These are phyloP conservation scores for Tachina grossa DNA, from an alignment of 2,888 invertebrate genomes.

Conservation along the genomic window DNA sequence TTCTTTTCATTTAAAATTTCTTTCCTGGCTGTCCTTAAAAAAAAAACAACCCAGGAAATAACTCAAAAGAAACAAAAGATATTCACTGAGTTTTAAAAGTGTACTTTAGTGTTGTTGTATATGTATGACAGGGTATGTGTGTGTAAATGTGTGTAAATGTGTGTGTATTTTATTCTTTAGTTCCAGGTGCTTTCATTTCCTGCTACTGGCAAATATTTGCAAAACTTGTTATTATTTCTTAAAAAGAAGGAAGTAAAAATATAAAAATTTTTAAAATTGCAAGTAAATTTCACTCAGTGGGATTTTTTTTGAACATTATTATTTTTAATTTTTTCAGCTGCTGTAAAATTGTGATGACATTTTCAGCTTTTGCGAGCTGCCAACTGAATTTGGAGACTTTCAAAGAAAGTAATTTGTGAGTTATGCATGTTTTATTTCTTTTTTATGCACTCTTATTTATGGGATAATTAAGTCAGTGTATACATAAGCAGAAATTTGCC, in stretches of 20 bases:
- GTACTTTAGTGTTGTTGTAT: background rate
- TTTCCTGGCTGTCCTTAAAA: background rate
- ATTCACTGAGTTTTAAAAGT: background rate
- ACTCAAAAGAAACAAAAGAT: background rate
- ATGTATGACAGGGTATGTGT: no score
- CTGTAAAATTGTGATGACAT: no score
- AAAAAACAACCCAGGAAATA: background rate
- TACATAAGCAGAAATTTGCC: no score
- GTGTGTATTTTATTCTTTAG: background rate
- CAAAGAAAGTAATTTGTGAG: no score
- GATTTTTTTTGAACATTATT: background rate
- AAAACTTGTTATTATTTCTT: background rate
- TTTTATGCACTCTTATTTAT: no score
- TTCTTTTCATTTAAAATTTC: background rate
- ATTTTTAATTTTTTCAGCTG: background rate
- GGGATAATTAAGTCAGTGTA: no score
- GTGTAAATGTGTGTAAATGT: no score
- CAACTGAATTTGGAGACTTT: no score
- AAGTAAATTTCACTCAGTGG: no score
- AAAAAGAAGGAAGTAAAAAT: background rate
- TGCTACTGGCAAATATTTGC: conserved; percentile 37
- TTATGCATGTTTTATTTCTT: no score
- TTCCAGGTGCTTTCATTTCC: conserved; percentile 12
- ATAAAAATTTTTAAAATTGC: background rate
- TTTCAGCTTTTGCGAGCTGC: no score